Conservation (phyloP, 2,797 vertebrate species). For the Tadarida brasiliensis region DNA sequence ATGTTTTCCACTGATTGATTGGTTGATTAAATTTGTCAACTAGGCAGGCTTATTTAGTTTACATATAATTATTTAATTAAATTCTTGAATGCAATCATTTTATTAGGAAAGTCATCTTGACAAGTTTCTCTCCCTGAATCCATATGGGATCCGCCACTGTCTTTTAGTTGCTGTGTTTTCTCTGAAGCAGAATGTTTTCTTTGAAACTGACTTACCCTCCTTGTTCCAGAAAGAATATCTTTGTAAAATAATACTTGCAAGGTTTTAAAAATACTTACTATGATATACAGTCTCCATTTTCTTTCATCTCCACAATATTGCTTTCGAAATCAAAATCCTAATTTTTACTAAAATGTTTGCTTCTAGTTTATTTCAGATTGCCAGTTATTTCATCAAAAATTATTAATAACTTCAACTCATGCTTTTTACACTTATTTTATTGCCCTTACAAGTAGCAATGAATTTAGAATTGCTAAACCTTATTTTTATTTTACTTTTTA, state of each 20-base stretch:
- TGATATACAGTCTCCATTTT: background rate
- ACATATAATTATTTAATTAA: conserved; percentile 38
- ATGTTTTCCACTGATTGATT: background rate
- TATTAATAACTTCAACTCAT: background rate
- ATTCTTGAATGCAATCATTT: background rate
- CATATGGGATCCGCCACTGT: background rate
- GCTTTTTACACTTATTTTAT: conserved; percentile 16
- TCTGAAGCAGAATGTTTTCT: conserved; percentile 2
- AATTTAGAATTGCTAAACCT: background rate
- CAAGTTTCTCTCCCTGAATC: background rate
- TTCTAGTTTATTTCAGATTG: background rate
- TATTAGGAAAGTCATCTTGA: background rate
- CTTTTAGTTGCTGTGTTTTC: background rate
- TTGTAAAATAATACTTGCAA: background rate
- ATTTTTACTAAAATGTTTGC: conserved; percentile 4
- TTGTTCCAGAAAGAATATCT: background rate
- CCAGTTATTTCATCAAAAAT: background rate
- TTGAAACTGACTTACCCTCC: background rate
- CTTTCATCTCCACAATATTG: conserved; percentile 19
- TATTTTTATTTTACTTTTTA: background rate
- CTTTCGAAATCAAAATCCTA: conserved; percentile 48
- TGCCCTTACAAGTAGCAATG: background rate
- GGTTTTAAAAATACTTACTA: conserved; percentile 14
- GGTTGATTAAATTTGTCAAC: background rate
- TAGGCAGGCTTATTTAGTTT: background rate